phyloP scores from a whole-genome alignment of 2,113 vertebrate species.

The Myiagra hebetior region DNA sequence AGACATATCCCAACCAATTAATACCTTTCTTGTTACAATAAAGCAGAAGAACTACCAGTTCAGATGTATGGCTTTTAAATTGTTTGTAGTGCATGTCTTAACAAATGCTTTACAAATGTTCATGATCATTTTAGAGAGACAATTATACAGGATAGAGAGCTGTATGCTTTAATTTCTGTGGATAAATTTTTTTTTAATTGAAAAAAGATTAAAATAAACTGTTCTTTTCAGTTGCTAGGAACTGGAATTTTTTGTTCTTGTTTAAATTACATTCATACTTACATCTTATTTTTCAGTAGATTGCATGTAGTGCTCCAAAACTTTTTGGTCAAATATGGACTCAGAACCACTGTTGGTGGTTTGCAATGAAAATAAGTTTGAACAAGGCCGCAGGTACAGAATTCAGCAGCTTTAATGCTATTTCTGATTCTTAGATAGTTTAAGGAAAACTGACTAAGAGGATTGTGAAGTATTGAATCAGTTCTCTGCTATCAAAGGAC shows the following conservation, averaged over 20 bases:
- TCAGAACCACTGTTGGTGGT: not conserved
- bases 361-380: not conserved
- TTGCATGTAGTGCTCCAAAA: not conserved
- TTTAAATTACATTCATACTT: not conserved
- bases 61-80: not conserved
- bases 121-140: not conserved
- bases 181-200: not conserved
- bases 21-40: not conserved
- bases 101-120: not conserved
- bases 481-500: not conserved
- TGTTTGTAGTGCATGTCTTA: not conserved
- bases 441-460: not conserved
- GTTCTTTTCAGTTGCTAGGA: not conserved
- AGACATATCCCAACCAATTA: not conserved
- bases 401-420: not conserved
- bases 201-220: not conserved
- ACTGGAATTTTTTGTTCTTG: not conserved
- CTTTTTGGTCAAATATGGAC: not conserved
- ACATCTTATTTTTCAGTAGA: not conserved
- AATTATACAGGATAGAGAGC: not conserved
- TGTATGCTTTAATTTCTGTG: not conserved
- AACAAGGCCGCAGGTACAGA: not conserved
- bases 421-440: not conserved
- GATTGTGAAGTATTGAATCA: not conserved
- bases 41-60: not conserved